phyloP scores from a whole-genome alignment of 64 coral and sea anemone species.

The Actinia tenebrosa region DNA sequence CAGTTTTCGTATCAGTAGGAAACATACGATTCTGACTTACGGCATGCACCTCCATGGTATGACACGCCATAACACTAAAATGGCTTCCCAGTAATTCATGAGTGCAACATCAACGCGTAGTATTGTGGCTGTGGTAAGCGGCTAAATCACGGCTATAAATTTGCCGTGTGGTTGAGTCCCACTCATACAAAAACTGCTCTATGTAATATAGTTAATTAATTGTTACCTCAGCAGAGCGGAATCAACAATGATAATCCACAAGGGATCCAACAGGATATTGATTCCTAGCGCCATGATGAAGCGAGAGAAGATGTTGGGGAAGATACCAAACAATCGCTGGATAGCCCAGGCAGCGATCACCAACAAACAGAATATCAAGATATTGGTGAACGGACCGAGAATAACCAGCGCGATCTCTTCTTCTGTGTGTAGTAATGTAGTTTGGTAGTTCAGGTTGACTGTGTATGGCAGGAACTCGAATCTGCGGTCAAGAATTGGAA shows the following conservation, averaged over 20 bases:
- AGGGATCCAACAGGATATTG: slow-evolving; percentile 75
- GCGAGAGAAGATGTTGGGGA: slow-evolving; percentile 85
- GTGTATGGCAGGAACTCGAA: slow-evolving; percentile 91
- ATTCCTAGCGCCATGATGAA: slow-evolving; percentile 92
- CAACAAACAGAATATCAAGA: slow-evolving; percentile 71
- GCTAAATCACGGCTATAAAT: too few relatives aligned
- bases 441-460: slow-evolving; percentile 94
- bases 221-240: slow-evolving; percentile 69
- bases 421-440: slow-evolving; percentile 73
- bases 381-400: slow-evolving; percentile 77
- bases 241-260: slow-evolving; percentile 92
- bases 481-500: slow-evolving; percentile 1
- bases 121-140: too few relatives aligned
- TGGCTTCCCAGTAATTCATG: too few relatives aligned
- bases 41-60: too few relatives aligned
- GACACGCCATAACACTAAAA: too few relatives aligned
- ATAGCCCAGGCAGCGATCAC: slow-evolving; percentile 67
- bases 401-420: slow-evolving; percentile 80
- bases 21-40: too few relatives aligned
- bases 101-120: too few relatives aligned
- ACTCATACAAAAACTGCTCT: too few relatives aligned
- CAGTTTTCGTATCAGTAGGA: too few relatives aligned
- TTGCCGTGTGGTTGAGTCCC: too few relatives aligned
- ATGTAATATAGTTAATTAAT: not conserved
- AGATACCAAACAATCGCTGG: slow-evolving; percentile 59